Base-by-base conservation (phyloP, 2,113 vertebrate species). In the Engystomops pustulosus region DNA sequence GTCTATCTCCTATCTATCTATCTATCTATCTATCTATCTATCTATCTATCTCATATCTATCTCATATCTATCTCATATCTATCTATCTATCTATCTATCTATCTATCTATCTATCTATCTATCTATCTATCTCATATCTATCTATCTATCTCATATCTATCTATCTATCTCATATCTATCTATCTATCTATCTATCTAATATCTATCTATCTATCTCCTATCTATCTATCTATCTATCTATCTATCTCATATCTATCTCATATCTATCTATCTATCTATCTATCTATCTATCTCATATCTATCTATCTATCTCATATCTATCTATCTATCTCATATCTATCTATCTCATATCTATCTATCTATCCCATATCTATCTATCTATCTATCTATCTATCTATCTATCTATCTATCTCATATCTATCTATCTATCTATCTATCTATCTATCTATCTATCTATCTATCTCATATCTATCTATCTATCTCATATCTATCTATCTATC, bases 121-220 rank as follows among this genome's bases (percentile, higher is more conserved):
- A 58, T 58, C n/a, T 58, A 58, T 58, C 18, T 58, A 58, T 25
- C 53, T 58, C n/a, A n/a, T n/a, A 58, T 58, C 53, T 58, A 58
- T 58, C 53, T 25, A 58, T 58, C 53, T 58, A 58, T 58, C 20
- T 58, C 53, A n/a, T n/a, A n/a, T n/a, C 7, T 58, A 58, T 58
- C 53, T 58, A 58, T 58, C n/a, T 58, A 58, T 25, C n/a, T 25
- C 8, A 7, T 25, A 58, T 58, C 53, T 58, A 58, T 51, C 6
- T 65, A 65, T 65, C 55, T 67, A 65, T 67, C 38, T 65, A 65
- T 80, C 55, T 62, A 62, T 79, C 34, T 62, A 62, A n/a, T n/a
- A n/a, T n/a, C n/a, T n/a, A n/a, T 62, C n/a, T n/a, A n/a, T n/a
- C n/a, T n/a, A n/a, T n/a, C n/a, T n/a, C n/a, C n/a, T n/a, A n/a